Percentiles rank a stretch among this genome's conserved stretches.
Evolutionary conservation across 2,113 vertebrate genomes (phyloP).

Genomic region (Microtus pennsylvanicus): DNA sequence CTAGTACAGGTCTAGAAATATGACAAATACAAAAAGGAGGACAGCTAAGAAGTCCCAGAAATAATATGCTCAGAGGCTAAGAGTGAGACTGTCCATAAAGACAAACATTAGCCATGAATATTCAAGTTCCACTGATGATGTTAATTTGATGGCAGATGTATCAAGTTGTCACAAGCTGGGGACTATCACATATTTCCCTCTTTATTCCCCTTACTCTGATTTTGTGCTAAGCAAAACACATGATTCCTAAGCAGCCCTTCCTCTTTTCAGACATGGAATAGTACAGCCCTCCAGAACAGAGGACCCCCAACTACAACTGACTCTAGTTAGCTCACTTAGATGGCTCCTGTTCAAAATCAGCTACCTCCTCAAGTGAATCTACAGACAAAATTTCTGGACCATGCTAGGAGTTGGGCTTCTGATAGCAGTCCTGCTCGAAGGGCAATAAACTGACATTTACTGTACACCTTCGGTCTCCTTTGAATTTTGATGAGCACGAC

Average conservation of each 20-base stretch:
- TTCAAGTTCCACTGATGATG: background rate
- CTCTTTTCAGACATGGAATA: background rate
- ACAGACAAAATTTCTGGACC: background rate
- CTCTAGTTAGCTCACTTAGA: background rate
- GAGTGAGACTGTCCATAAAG: background rate
- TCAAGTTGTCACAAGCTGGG: background rate
- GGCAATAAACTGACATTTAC: background rate
- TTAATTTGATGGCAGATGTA: background rate
- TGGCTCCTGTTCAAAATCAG: background rate
- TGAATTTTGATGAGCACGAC: background rate
- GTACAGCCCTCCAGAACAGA: background rate
- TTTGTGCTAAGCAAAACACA: conserved; percentile 30
- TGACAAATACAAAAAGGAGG: background rate
- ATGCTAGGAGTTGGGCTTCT: background rate
- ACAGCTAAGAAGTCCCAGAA: background rate
- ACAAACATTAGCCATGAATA: background rate
- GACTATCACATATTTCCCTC: background rate
- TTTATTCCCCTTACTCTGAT: background rate
- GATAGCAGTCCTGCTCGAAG: background rate
- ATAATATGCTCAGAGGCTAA: background rate
- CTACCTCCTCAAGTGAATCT: background rate
- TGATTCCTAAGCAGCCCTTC: background rate
- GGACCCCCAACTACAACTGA: background rate
- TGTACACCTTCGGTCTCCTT: background rate
- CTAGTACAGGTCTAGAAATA: background rate